Base-by-base conservation (phyloP, 1,140 invertebrate genomes). In the Phthorimaea operculella region DNA sequence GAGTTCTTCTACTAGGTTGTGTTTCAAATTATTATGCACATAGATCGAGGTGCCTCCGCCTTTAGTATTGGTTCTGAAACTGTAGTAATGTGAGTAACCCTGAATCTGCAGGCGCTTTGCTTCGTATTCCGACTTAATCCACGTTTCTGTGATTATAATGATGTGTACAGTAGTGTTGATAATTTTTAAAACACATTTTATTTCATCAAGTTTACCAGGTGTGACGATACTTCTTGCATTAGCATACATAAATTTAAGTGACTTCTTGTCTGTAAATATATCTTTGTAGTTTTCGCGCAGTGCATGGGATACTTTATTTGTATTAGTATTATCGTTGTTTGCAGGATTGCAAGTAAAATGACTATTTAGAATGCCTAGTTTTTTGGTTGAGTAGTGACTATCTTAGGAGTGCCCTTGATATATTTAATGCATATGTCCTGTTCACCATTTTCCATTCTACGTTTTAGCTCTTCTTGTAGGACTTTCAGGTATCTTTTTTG, bases 1-100 rank as follows among this genome's bases (percentile, higher is more conserved):
- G 12, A 45, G 11, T 17, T 62, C 53, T 48, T 55, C 39, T 10
- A 58, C 53, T 10, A 58, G 0, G 16, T 34, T 47, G 12, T 64
- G 58, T 16, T 62, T 58, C 44, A 67, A 18, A 11, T 53, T 56
- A 21, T 61, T 45, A 33, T 62, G 60, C 1, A 58, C 52, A 55
- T 58, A 60, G 17, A 64, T 64, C 1, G 62, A 68, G 1, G 65
- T 57, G 21, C 66, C 66, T 11, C 63, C 63, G 12, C 61, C 63
- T 49, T 49, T 59, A n/a, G n/a, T n/a, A 15, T 56, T 36, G 14
- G 7, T 45, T 50, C 62, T 58, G 11, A 50, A 56, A 45, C 60
- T 67, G 44, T 57, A 63, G 33, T 59, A 57, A 48, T 66, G 60
- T 1, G 51, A 59, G 18, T 63, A 66, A 15, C 52, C 45, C 5